Percentiles rank a stretch among this genome's conserved stretches.
These are phyloP conservation scores for Accipiter cooperii DNA, from an alignment of 2,113 vertebrate species.

Conservation along the genomic window DNA sequence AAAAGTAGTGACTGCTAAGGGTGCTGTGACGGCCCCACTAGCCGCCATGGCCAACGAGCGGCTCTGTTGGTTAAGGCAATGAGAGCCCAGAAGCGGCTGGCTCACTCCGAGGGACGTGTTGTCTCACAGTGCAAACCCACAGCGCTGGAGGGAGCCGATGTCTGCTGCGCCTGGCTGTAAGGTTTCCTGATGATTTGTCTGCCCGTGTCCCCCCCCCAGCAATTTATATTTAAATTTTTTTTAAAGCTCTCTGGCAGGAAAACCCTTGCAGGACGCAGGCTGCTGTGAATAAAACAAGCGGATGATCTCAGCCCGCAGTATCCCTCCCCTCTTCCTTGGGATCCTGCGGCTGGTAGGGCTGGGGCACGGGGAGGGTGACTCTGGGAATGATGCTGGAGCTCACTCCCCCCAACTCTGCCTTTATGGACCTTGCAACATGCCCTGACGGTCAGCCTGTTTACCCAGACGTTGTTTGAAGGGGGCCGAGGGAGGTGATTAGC, in stretches of 20 bases:
- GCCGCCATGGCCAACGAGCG: neutral
- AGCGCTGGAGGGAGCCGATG: neutral
- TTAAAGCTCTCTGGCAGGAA: neutral
- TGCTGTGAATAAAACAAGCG: neutral
- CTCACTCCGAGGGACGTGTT: neutral
- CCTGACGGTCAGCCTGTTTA: conserved; percentile 54
- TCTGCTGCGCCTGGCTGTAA: neutral
- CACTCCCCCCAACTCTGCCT: neutral
- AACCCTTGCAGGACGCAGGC: neutral
- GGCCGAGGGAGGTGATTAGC: neutral
- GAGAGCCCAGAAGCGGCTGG: neutral
- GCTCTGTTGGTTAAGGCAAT: neutral
- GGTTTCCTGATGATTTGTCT: neutral
- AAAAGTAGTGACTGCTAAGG: neutral
- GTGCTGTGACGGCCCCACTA: neutral
- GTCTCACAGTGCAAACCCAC: neutral
- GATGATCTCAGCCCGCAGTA: neutral
- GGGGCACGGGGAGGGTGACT: neutral
- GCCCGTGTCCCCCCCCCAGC: neutral
- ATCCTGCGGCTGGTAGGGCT: neutral
- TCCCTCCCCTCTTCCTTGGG: neutral
- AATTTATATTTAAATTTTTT: neutral
- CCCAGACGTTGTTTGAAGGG: conserved; percentile 31
- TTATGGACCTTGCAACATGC: conserved; percentile 40
- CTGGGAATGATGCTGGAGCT: neutral